These are phyloP conservation scores for Pararge aegeria DNA, from an alignment of 1,140 invertebrate species.

Conservation along the genomic window DNA sequence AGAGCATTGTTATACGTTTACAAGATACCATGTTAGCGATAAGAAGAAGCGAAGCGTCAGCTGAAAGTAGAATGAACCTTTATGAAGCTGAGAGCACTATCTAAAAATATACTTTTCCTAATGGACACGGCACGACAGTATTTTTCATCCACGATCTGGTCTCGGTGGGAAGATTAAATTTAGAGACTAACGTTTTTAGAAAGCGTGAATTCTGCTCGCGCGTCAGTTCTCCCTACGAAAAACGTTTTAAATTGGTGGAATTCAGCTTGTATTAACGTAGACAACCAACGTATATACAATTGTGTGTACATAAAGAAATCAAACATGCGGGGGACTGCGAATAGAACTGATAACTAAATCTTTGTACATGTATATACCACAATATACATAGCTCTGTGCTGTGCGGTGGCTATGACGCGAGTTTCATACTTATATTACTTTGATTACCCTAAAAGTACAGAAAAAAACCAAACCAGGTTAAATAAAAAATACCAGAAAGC, in stretches of 20 bases:
- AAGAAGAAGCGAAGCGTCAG: slow-evolving; percentile 34
- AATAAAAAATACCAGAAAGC: no score
- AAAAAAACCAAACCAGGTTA: no score
- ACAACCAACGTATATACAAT: slow-evolving; percentile 1
- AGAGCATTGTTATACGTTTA: slow-evolving; percentile 30
- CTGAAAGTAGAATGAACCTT: slow-evolving; percentile 53
- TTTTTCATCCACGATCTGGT: slow-evolving; percentile 59
- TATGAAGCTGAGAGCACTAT: slow-evolving; percentile 49
- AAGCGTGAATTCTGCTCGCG: slow-evolving; percentile 44
- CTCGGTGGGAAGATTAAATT: slow-evolving; percentile 67
- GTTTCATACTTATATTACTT: no score
- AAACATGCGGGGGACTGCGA: no score
- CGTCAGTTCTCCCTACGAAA: slow-evolving; percentile 30
- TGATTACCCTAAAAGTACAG: no score
- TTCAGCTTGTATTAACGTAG: slow-evolving; percentile 13
- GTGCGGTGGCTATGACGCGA: no score
- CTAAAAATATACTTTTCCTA: slow-evolving; percentile 72
- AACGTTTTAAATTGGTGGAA: slow-evolving; percentile 15
- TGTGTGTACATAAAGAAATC: no score
- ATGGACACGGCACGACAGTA: slow-evolving; percentile 69
- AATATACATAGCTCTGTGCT: no score
- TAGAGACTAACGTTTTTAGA: slow-evolving; percentile 69
- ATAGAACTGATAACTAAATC: no score
- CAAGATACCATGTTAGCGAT: slow-evolving; percentile 30
- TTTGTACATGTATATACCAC: no score